Evolutionary conservation across 2,797 vertebrate species (phyloP), one percentile per base, ranked within the genome.

Genomic region (Nothura maculosa): DNA sequence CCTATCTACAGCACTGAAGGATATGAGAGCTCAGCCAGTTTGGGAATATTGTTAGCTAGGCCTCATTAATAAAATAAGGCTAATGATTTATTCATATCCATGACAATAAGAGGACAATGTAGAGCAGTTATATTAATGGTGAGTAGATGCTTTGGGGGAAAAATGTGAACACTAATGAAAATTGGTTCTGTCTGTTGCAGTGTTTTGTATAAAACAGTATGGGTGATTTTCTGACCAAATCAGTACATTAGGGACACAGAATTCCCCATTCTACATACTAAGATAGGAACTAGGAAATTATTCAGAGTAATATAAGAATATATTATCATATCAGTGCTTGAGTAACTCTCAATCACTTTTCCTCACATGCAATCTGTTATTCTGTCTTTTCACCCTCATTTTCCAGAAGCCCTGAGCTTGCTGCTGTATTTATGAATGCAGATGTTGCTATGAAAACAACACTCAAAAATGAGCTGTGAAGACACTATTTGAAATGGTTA

Each of bases 41-140:
- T 96, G 94, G 93, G 87, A 97, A 96, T 93, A 96, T 91, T 93
- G 90, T 97, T 96, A 97, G 96, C 96, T 94, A 94, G 79, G 62
- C 81, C 92, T 98, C 97, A 97, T 98, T 97, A 97, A 98, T 98
- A 97, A 98, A 98, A 97, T 97, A 98, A 95, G 94, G 50, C 90
- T 92, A 94, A 98, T 98, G 97, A 97, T 98, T 98, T 97, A 97
- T 97, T 98, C 97, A 98, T 98, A 95, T 92, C 91, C 86, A 91
- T 97, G 97, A 98, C 97, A 98, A 97, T 96, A 95, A 67, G 93
- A 97, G 93, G 96, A 97, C 96, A 96, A 95, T 93, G 75, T 40
- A 81, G 95, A 93, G 64, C 87, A 91, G 90, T 92, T 95, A 87
- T 85, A 94, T 95, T 97, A 95, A 94, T 95, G 94, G 92, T 81